phyloP scores from a whole-genome alignment of 30 jellyfish, hydroid and myxozoan genomes.

The Aurelia aurita complex sp. Pacific region DNA sequence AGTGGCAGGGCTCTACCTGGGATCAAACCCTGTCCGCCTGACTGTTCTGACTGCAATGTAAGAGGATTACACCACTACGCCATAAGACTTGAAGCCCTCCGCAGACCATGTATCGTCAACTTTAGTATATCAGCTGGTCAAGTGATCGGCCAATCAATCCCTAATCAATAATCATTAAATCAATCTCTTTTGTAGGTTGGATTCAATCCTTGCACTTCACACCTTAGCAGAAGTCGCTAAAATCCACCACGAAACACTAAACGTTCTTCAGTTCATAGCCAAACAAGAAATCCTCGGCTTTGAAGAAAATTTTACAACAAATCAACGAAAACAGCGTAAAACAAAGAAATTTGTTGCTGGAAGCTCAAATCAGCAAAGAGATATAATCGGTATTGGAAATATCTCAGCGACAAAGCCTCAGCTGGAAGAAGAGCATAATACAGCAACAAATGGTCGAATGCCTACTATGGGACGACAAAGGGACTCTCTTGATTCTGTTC shows the following conservation, averaged over 20 bases:
- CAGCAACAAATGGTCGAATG: too few species aligned
- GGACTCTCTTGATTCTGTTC: not conserved
- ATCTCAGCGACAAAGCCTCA: too few species aligned
- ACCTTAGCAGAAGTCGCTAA: constrained; percentile 35
- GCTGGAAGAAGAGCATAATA: too few species aligned
- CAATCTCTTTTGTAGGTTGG: constrained; percentile 14
- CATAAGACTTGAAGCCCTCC: not conserved
- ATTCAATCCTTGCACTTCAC: constrained; percentile 33
- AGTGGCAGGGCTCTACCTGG: too few species aligned
- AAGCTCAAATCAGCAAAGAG: not conserved
- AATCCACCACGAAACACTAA: not conserved
- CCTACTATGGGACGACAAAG: not conserved
- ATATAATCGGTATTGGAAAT: too few species aligned
- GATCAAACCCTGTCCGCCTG: too few species aligned
- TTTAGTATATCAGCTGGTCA: not conserved
- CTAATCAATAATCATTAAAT: not conserved
- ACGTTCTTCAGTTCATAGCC: constrained; percentile 27
- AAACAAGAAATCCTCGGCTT: constrained; percentile 18
- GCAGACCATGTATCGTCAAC: not conserved
- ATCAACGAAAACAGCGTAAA: not conserved
- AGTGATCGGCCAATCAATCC: not conserved
- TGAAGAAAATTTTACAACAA: not conserved
- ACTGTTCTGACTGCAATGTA: not conserved
- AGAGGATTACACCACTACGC: too few species aligned
- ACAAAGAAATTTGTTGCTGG: not conserved